These are phyloP conservation scores for Coregonus sp. DNA, from an alignment of 2,797 vertebrate species.

Conservation along the genomic window DNA sequence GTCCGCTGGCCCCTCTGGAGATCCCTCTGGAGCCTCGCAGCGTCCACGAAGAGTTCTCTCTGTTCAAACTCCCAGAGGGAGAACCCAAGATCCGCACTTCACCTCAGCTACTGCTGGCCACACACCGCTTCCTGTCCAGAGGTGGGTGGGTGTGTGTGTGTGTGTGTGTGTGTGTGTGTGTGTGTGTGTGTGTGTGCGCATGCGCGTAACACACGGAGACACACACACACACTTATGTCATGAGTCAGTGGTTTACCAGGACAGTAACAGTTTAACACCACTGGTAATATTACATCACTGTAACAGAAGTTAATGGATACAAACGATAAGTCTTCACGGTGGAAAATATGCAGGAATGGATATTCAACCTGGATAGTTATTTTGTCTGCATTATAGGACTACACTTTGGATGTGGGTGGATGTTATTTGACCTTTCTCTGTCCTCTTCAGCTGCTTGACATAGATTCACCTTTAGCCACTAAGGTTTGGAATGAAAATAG, in stretches of 20 bases:
- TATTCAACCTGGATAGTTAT: background rate
- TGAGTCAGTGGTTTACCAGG: background rate
- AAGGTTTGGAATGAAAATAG: conserved; percentile 6
- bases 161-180: background rate
- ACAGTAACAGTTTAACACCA: conserved; percentile 29
- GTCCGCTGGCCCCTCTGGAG: conserved; percentile 73
- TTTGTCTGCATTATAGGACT: background rate
- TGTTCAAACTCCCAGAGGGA: conserved; percentile 83
- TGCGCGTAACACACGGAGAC: background rate
- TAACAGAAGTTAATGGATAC: conserved; percentile 1
- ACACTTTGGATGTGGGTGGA: background rate
- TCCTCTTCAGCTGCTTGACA: background rate
- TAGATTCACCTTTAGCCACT: background rate
- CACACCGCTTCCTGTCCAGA: conserved; percentile 91
- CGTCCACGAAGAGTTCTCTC: conserved; percentile 83
- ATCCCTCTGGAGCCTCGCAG: conserved; percentile 72
- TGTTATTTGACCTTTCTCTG: conserved; percentile 3
- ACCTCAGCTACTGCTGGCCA: conserved; percentile 88
- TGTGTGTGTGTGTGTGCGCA: background rate
- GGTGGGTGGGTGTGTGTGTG: conserved; percentile 63
- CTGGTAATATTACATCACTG: conserved; percentile 17
- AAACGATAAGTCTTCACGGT: background rate
- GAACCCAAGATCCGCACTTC: conserved; percentile 87
- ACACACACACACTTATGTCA: no score
- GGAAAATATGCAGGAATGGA: background rate